Evolutionary conservation across 2,888 invertebrate species (phyloP), one percentile per base, ranked within the genome.

Genomic region (Drosophila imparisetae): DNA sequence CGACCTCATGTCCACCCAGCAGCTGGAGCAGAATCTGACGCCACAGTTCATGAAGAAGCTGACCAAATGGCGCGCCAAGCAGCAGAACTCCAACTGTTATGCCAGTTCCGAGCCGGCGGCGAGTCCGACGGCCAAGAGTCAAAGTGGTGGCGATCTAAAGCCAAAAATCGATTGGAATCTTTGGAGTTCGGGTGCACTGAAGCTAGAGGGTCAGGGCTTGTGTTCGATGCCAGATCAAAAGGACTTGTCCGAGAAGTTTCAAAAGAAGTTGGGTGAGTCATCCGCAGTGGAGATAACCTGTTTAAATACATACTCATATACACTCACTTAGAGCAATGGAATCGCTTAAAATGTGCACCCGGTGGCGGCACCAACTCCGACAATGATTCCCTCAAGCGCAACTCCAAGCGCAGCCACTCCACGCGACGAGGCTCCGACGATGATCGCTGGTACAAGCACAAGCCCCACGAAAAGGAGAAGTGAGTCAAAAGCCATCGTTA

Each of bases 11-110:
- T 91, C 92, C 54, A 87, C 92, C 4, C 92, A 92, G 48, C 74
- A 91, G 32, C 76, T 92, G 18, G 96, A 96, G 81, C 96, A 96
- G 65, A 95, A 96, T 89, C 92, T 97, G 8, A 96, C 96, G 1
- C 95, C 96, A 0, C 96, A 97, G 86, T 97, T 97, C 90, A 95
- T 96, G 58, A 96, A 96, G 92, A 98, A 97, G 91, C 93, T 98
- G 34, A 95, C 96, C 78, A 97, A 98, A 92, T 98, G 98, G 98
- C 96, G 98, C 88, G 95, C 95, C 62, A 95, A 93, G 82, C 84
- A 86, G 21, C 90, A 91, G 42, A 78, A 62, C 48, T 27, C 78
- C n/a, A 73, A 75, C 11, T 57, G 74, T 15, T 91, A 92, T 13
- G 85, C 90, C 21, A 74, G 73, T 10, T 88, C 87, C 38, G 90